Base-by-base conservation (phyloP, 2,888 invertebrate species). In the Dasysyrphus albostriatus region DNA sequence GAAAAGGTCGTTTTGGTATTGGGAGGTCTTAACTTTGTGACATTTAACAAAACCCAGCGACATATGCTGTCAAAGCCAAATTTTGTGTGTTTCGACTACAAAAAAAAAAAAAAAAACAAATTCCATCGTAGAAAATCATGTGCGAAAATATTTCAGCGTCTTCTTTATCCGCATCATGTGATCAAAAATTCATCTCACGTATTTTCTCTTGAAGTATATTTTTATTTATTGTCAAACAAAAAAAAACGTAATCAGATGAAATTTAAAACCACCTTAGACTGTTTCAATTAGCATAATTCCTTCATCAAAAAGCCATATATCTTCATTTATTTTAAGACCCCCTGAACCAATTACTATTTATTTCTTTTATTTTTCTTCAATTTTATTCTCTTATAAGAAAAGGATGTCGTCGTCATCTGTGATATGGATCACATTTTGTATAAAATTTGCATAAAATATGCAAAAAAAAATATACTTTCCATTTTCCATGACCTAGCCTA, bases 401-500 rank as follows among this genome's bases (percentile, higher is more conserved):
- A 74, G 63, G 74, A 77, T 34, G 29, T 24, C 24, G 24, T 24
- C n/a, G n/a, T 19, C 16, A 49, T 72, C 70, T 63, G 16, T 63
- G 84, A 84, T 84, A 80, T 67, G 65, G 81, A 84, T 84, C 84
- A 72, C 32, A 56, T 29, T 58, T 49, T 51, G 39, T 39, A 51
- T 49, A 16, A 63, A 32, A 85, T 82, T 85, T 77, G 70, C 85
- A 85, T 85, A 59, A 82, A 85, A 85, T 51, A 69, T 77, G 42
- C 44, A 44, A 54, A 54, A 44, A 73, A 24, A 24, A 24, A 3
- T 24, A 24, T 77, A 74, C 77, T 85, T 82, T 78, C 82, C 73
- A 77, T 85, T 85, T 78, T 85, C 58, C 82, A 73, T 85, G 85
- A 85, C 82, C 77, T 85, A 74, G 56, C 85, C 82, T 58, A 67